A percentile compares a stretch with the other conserved stretches of the same genome.
Conservation (phyloP, 2,797 vertebrate genomes). For the Pipistrellus pipistrellus region DNA sequence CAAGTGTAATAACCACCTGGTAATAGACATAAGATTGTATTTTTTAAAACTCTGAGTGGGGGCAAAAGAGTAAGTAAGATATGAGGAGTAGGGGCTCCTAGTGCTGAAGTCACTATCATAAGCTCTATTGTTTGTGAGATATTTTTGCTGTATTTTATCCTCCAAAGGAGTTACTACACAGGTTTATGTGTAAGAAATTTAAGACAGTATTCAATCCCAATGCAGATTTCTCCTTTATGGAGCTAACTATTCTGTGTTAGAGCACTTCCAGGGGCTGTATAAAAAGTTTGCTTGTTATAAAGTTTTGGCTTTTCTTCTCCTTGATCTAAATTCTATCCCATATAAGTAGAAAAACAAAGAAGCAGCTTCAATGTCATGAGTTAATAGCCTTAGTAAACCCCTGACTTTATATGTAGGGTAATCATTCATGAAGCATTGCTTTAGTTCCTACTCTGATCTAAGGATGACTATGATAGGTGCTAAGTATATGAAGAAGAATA, state of each 20-base stretch:
- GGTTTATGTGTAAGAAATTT: background rate
- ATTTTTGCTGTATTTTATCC: background rate
- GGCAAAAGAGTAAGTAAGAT: background rate
- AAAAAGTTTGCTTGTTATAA: constrained; percentile 35
- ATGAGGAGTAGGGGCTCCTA: background rate
- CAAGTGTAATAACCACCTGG: background rate
- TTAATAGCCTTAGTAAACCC: background rate
- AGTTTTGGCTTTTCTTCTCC: background rate
- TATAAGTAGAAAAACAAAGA: background rate
- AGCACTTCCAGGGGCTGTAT: background rate
- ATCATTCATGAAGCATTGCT: background rate
- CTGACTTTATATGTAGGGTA: background rate
- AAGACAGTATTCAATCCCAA: background rate
- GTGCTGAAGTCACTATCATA: background rate
- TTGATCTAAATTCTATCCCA: constrained; percentile 10
- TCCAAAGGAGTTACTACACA: background rate
- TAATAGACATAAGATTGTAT: background rate
- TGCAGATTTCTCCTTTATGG: background rate
- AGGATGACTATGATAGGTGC: background rate
- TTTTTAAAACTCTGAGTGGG: background rate
- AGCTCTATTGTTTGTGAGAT: background rate
- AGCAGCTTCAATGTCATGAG: background rate
- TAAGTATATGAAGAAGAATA: background rate
- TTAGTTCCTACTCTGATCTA: constrained; percentile 1
- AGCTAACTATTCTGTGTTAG: background rate